Percentiles rank a stretch among this genome's conserved stretches.
Evolutionary conservation across 1,140 invertebrate species (phyloP).

Genomic region (Neodiprion lecontei): DNA sequence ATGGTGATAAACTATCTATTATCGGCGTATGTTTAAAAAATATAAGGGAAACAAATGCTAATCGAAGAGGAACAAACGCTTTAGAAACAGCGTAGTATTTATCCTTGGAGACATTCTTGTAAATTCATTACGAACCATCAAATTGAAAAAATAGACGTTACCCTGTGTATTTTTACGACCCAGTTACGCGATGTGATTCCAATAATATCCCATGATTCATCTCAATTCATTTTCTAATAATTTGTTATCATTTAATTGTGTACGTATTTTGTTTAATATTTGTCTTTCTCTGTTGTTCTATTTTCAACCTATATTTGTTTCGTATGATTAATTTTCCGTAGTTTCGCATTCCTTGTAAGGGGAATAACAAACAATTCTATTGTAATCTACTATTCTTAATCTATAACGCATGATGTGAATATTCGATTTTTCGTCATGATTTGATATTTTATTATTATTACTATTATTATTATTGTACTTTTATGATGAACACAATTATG

Average conservation of each 20-base stretch:
- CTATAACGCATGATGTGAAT: conserved; percentile 48
- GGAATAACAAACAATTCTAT: conserved; percentile 9
- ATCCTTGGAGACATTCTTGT: neutral
- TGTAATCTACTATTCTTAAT: conserved; percentile 21
- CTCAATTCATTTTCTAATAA: conserved; percentile 39
- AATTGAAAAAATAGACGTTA: neutral
- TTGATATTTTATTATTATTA: conserved; percentile 59
- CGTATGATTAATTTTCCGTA: conserved; percentile 3
- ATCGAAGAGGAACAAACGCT: neutral
- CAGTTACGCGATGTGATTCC: conserved; percentile 24
- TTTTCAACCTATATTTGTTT: conserved; percentile 16
- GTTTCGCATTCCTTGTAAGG: conserved; percentile 16
- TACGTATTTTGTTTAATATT: conserved; percentile 33
- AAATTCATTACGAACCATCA: neutral
- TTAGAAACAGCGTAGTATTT: conserved; percentile 2
- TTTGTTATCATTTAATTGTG: conserved; percentile 45
- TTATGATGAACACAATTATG: conserved; percentile 59
- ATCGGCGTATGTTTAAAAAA: neutral
- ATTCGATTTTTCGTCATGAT: conserved; percentile 57
- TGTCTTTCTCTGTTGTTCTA: conserved; percentile 21
- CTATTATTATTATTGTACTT: conserved; percentile 62
- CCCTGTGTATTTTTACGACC: conserved; percentile 9
- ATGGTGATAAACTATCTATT: neutral
- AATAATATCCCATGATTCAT: conserved; percentile 23
- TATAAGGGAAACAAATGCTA: neutral